phyloP scores from a whole-genome alignment of 2,797 vertebrate genomes.

The Dallia pectoralis region DNA sequence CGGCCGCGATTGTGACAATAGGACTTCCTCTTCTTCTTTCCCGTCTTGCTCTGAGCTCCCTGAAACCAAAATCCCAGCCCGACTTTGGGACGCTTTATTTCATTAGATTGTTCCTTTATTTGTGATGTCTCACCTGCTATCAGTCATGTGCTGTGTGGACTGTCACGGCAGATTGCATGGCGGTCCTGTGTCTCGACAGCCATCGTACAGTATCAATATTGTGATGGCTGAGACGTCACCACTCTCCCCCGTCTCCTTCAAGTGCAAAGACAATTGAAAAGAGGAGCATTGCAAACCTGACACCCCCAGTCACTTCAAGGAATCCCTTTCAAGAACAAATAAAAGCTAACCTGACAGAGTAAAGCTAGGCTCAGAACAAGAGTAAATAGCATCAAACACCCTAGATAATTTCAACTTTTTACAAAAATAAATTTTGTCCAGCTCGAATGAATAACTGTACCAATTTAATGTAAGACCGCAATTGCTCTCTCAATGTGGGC shows the following conservation, averaged over 20 bases:
- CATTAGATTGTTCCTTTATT: conserved; percentile 65
- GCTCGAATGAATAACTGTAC: conserved; percentile 53
- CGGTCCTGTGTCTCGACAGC: conserved; percentile 72
- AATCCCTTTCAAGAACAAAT: conserved; percentile 81
- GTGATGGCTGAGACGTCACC: conserved; percentile 78
- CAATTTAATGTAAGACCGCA: conserved; percentile 64
- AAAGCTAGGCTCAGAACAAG: conserved; percentile 69
- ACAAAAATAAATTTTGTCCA: conserved; percentile 51
- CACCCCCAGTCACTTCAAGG: conserved; percentile 82
- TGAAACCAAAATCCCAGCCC: conserved; percentile 12
- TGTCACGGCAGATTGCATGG: conserved; percentile 79
- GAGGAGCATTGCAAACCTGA: conserved; percentile 77
- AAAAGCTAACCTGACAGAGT: conserved; percentile 79
- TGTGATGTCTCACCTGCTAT: conserved; percentile 77
- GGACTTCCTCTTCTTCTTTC: conserved; percentile 30
- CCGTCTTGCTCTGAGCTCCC: conserved; percentile 22
- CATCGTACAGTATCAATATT: conserved; percentile 81
- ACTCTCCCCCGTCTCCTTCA: conserved; percentile 72
- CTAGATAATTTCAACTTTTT: conserved; percentile 68
- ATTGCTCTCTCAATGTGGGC: conserved; percentile 69
- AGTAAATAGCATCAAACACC: conserved; percentile 79
- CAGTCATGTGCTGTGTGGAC: conserved; percentile 68
- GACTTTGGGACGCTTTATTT: conserved; percentile 48
- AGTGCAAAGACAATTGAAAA: conserved; percentile 80
- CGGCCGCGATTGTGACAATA: conserved; percentile 35